Percentiles rank a stretch among this genome's conserved stretches.
phyloP scores from a whole-genome alignment of 1,140 invertebrate species.

The Scaptodrosophila lebanonensis region DNA sequence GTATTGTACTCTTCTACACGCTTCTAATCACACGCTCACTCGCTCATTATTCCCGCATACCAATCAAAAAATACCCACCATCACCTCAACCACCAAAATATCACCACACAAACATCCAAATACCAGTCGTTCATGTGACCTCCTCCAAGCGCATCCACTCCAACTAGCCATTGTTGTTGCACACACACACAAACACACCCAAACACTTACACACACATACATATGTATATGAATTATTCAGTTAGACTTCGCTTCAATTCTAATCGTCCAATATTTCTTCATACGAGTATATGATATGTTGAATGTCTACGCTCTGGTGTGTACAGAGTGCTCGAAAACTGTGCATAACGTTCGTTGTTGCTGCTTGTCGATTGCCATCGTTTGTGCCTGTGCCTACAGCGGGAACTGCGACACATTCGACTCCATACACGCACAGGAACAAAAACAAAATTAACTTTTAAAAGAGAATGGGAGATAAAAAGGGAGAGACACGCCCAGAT shows the following conservation, averaged over 20 bases:
- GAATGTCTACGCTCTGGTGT: slow-evolving; percentile 46
- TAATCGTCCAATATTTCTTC: slow-evolving; percentile 9
- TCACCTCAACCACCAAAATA: slow-evolving; percentile 61
- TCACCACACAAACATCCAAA: slow-evolving; percentile 55
- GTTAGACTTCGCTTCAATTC: slow-evolving; percentile 6
- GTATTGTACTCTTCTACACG: too few relatives aligned
- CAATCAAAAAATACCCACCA: slow-evolving; percentile 62
- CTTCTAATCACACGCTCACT: too few relatives aligned
- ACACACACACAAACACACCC: slow-evolving; percentile 28
- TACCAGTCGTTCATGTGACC: too few relatives aligned
- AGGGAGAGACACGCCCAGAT: too few relatives aligned
- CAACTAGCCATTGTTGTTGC: background rate
- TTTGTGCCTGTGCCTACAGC: slow-evolving; percentile 64
- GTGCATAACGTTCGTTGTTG: slow-evolving; percentile 61
- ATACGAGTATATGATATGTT: slow-evolving; percentile 20
- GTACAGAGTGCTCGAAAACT: slow-evolving; percentile 50
- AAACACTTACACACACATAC: slow-evolving; percentile 25
- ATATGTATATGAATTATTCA: slow-evolving; percentile 2
- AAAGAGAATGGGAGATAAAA: too few relatives aligned
- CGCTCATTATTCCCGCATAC: slow-evolving; percentile 69
- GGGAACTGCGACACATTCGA: slow-evolving; percentile 18
- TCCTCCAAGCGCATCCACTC: slow-evolving; percentile 25
- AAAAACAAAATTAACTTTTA: slow-evolving; percentile 29
- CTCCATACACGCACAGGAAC: slow-evolving; percentile 18
- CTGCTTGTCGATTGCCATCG: slow-evolving; percentile 74